Conservation (phyloP, 2,113 vertebrate genomes). For the Salvelinus alpinus region DNA sequence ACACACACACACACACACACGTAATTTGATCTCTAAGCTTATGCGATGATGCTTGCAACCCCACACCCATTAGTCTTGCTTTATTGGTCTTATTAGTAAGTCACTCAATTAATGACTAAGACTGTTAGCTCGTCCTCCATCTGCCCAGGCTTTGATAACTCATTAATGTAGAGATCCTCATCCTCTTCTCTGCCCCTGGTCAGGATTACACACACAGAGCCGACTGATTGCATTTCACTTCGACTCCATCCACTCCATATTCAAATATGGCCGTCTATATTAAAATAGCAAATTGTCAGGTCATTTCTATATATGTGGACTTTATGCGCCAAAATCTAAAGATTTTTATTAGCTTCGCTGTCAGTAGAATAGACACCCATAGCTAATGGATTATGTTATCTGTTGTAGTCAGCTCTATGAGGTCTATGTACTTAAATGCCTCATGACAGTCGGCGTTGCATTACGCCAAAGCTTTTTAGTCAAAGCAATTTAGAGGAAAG, state of each 20-base stretch:
- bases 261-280: conserved; percentile 57
- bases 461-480: conserved; percentile 64
- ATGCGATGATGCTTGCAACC: conserved; percentile 46
- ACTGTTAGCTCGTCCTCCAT: conserved; percentile 70
- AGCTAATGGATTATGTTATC: conserved; percentile 72
- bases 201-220: conserved; percentile 65
- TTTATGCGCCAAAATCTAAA: conserved; percentile 58
- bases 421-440: conserved; percentile 62
- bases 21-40: conserved; percentile 23
- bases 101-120: conserved; percentile 70
- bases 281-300: conserved; percentile 64
- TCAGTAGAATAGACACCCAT: conserved; percentile 19
- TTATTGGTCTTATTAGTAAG: conserved; percentile 67
- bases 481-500: conserved; percentile 65
- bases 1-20: conserved; percentile 8
- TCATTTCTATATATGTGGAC: conserved; percentile 54
- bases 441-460: conserved; percentile 53
- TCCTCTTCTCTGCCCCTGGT: conserved; percentile 65
- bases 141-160: conserved; percentile 74
- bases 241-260: conserved; percentile 36
- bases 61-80: conserved; percentile 45
- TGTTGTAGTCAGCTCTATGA: conserved; percentile 64
- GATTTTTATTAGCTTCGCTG: conserved; percentile 49
- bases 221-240: conserved; percentile 62
- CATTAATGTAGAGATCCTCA: conserved; percentile 71